Conservation (phyloP, 2,888 invertebrate genomes). For the Eupithecia insigniata region DNA sequence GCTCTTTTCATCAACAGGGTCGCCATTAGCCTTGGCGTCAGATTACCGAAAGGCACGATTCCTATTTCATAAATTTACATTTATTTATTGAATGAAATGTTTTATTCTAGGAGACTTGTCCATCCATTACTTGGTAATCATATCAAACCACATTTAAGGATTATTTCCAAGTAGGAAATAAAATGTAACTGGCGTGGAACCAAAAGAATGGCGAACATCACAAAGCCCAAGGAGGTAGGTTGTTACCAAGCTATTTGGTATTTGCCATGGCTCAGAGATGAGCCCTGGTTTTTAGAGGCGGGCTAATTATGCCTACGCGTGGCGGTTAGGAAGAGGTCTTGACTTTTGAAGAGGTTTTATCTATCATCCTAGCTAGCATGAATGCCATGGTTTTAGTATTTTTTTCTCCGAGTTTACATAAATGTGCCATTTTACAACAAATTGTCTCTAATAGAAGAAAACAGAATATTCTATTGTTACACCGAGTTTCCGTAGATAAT, state of each 20-base stretch:
- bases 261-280: constrained; percentile 20
- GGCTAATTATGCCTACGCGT: constrained; percentile 37
- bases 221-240: background rate
- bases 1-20: constrained; percentile 3
- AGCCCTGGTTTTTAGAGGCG: constrained; percentile 34
- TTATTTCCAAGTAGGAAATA: background rate
- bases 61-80: constrained; percentile 20
- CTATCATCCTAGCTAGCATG: constrained; percentile 30
- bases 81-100: constrained; percentile 18
- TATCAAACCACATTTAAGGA: background rate
- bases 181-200: background rate
- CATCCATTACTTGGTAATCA: background rate
- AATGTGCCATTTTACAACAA: background rate
- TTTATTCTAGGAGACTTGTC: background rate
- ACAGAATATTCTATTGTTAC: too few relatives aligned
- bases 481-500: background rate
- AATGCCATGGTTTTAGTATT: background rate
- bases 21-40: constrained; percentile 16
- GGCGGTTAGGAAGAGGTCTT: constrained; percentile 37
- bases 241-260: too few relatives aligned
- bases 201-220: background rate
- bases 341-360: too few relatives aligned
- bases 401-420: background rate
- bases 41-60: constrained; percentile 22
- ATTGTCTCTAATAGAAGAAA: background rate